Evolutionary conservation across 2,888 invertebrate genomes (phyloP), one percentile per base, ranked within the genome.

Genomic region (Drosophila yooni): DNA sequence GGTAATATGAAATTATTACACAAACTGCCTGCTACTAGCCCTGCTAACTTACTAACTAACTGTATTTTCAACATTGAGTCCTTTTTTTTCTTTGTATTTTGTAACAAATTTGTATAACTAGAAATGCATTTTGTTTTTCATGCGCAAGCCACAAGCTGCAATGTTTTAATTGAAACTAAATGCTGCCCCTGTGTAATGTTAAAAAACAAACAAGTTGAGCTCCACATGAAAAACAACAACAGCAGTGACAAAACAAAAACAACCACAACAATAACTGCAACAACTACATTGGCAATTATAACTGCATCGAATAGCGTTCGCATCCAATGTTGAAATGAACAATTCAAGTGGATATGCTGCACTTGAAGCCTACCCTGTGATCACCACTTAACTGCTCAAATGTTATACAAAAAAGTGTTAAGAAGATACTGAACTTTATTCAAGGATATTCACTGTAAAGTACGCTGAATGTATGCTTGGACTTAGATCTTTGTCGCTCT

Each of bases 101-200:
- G 38, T 29, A 38, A 40, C 64, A 67, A 43, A 69, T 80, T 73
- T 74, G 81, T 73, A 63, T 56, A 29, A 62, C 72, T 78, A 48
- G 75, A 63, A 67, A 71, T 72, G 78, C 83, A 76, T 83, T 66
- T 56, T 21, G 29, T 56, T 89, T 66, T 67, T 69, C 59, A 56
- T 65, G 50, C 60, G 59, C 57, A 69, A 77, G 33, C 90, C 88
- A 72, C 89, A 85, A 85, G 86, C 83, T 90, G 85, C 88, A 85
- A 85, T 90, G 89, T 87, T 83, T 87, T 89, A 90, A 87, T 87
- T 87, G 87, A 89, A 87, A 87, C 89, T 87, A 87, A 87, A 87
- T 90, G 90, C 80, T 74, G 80, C 89, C 84, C 88, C 74, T 75
- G 87, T 90, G 90, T 76, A 88, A 78, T 80, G 89, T 63, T 50